A percentile compares a stretch with the other conserved stretches of the same genome.
Conservation (phyloP, 2,888 invertebrate genomes). For the Dolichomitus sp. region DNA sequence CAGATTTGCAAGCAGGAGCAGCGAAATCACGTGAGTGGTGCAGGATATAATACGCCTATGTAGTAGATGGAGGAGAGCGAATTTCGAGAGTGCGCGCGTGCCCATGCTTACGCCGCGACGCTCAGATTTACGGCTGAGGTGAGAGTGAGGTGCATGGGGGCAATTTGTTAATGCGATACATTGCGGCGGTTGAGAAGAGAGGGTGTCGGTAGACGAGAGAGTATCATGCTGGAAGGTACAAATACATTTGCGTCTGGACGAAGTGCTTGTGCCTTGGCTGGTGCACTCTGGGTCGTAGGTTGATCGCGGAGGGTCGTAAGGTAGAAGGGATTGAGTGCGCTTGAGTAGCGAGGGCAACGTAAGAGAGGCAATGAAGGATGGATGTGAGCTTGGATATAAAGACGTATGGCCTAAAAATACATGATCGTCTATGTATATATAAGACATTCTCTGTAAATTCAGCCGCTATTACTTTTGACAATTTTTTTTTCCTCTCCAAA, state of each 20-base stretch:
- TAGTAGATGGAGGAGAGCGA: conserved; percentile 21
- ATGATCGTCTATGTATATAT: not conserved
- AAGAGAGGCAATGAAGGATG: conserved; percentile 59
- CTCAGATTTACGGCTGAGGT: conserved; percentile 64
- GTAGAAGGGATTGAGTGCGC: conserved; percentile 66
- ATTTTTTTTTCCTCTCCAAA: not conserved
- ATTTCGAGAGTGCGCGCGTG: conserved; percentile 57
- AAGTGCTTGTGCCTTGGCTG: conserved; percentile 16
- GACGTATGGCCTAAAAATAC: conserved; percentile 44
- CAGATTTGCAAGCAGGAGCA: not conserved
- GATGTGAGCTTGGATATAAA: conserved; percentile 47
- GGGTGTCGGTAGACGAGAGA: conserved; percentile 10
- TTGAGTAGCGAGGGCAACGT: conserved; percentile 63
- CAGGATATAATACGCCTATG: not conserved
- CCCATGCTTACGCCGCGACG: conserved; percentile 54
- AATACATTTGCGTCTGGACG: conserved; percentile 22
- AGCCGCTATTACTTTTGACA: not conserved
- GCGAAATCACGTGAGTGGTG: not conserved
- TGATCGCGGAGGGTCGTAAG: conserved; percentile 64
- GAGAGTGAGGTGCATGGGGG: conserved; percentile 65
- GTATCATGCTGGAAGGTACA: conserved; percentile 12
- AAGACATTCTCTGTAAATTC: not conserved
- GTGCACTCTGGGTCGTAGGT: conserved; percentile 71
- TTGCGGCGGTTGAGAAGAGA: conserved; percentile 60
- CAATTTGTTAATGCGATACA: conserved; percentile 78